These are phyloP conservation scores for Hippopotamyrus pictus DNA, from an alignment of 2,797 vertebrate genomes.

Conservation along the genomic window DNA sequence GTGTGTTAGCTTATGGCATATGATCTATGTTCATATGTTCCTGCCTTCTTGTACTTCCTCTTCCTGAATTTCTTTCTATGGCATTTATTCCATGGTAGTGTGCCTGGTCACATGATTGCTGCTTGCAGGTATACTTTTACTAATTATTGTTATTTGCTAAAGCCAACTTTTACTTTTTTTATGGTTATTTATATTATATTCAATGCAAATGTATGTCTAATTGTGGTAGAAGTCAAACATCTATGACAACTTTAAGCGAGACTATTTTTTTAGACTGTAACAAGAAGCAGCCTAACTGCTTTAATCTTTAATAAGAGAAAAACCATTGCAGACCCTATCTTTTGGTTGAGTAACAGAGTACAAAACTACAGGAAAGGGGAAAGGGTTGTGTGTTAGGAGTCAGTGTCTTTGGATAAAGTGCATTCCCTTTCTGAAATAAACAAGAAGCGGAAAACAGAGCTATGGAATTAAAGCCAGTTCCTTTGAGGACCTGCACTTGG, in stretches of 20 bases:
- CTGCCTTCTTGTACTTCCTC: neutral
- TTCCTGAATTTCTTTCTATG: neutral
- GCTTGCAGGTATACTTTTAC: neutral
- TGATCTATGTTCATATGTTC: neutral
- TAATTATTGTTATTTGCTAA: neutral
- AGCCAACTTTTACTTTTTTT: neutral
- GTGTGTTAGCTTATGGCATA: neutral
- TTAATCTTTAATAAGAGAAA: neutral
- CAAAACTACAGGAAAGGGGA: conserved; percentile 13
- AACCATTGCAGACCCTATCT: neutral
- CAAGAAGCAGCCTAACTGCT: neutral
- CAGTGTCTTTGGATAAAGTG: conserved; percentile 34
- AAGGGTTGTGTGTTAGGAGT: conserved; percentile 26
- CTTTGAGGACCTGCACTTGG: conserved; percentile 51
- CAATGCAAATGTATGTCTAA: neutral
- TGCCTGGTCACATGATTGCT: neutral
- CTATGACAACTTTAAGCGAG: neutral
- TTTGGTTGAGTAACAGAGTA: neutral
- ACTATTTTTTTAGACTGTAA: neutral
- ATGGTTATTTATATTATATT: neutral
- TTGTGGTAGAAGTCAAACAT: neutral
- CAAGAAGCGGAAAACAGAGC: conserved; percentile 31
- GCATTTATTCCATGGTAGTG: neutral
- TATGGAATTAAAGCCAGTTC: conserved; percentile 50
- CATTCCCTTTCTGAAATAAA: conserved; percentile 35